These are phyloP conservation scores for Simalia tracyae DNA, from an alignment of 2,797 vertebrate genomes.

Conservation along the genomic window DNA sequence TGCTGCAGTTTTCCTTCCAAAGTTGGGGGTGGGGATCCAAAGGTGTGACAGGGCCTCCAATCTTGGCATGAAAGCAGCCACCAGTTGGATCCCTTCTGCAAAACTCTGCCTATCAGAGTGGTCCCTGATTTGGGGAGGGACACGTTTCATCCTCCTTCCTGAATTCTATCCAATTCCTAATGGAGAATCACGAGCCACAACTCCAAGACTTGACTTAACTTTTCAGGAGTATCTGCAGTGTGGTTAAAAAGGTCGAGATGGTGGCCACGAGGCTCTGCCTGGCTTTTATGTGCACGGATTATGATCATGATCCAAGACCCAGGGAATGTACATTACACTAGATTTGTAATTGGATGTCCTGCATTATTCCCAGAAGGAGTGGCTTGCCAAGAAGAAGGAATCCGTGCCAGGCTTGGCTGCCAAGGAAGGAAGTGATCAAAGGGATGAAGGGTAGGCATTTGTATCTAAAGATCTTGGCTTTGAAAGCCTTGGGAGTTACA, in stretches of 20 bases:
- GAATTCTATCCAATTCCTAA: not conserved
- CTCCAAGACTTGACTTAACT: not conserved
- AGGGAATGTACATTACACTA: not conserved
- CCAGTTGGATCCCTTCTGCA: not conserved
- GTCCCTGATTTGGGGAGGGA: not conserved
- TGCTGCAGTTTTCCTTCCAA: not conserved
- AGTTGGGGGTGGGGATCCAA: not conserved
- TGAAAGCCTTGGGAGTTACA: not conserved
- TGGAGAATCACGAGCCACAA: not conserved
- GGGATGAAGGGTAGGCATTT: not conserved
- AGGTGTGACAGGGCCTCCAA: not conserved
- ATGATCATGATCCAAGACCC: not conserved
- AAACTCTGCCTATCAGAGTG: not conserved
- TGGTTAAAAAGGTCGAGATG: not conserved
- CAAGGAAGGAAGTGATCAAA: not conserved
- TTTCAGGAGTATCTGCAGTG: not conserved
- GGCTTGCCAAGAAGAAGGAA: not conserved
- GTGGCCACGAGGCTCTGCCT: not conserved
- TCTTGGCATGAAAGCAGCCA: not conserved
- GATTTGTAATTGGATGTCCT: not conserved
- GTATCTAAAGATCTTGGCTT: not conserved
- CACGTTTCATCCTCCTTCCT: not conserved
- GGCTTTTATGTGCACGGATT: not conserved
- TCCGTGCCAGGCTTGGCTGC: not conserved
- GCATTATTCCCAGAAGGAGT: not conserved